phyloP scores from a whole-genome alignment of 2,888 invertebrate species.

The Cantharis nigra region DNA sequence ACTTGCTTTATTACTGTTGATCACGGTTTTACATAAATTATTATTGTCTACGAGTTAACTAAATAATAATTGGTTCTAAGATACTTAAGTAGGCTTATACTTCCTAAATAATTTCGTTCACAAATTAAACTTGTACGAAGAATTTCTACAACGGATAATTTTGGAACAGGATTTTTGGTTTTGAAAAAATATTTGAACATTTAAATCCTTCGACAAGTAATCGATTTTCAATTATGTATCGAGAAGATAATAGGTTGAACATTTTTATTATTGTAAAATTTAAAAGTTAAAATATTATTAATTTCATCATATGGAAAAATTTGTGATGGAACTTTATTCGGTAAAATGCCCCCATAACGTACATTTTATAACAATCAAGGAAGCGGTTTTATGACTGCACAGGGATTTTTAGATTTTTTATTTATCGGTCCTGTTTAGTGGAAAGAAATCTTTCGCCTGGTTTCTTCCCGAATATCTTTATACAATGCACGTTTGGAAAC shows the following conservation, averaged over 20 bases:
- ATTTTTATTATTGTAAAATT: neutral
- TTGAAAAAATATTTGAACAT: neutral
- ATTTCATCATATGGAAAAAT: neutral
- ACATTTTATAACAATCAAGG: neutral
- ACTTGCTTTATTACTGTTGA: constrained; percentile 13
- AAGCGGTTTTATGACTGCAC: neutral
- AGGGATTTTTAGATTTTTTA: neutral
- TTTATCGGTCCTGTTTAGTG: neutral
- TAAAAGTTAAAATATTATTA: neutral
- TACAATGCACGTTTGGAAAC: neutral
- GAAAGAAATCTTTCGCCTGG: neutral
- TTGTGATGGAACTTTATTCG: neutral
- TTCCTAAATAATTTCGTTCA: constrained; percentile 8
- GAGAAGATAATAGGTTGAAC: neutral
- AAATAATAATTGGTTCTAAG: constrained; percentile 8
- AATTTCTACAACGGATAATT: neutral
- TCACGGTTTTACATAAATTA: constrained; percentile 17
- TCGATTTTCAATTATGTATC: neutral
- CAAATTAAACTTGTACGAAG: neutral
- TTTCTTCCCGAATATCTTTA: neutral
- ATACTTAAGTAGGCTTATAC: neutral
- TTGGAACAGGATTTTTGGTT: neutral
- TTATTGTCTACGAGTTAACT: constrained; percentile 2
- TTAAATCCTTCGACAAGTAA: neutral
- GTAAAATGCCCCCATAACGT: neutral